phyloP scores from a whole-genome alignment of 2,888 invertebrate genomes.

The Aplocera efformata region DNA sequence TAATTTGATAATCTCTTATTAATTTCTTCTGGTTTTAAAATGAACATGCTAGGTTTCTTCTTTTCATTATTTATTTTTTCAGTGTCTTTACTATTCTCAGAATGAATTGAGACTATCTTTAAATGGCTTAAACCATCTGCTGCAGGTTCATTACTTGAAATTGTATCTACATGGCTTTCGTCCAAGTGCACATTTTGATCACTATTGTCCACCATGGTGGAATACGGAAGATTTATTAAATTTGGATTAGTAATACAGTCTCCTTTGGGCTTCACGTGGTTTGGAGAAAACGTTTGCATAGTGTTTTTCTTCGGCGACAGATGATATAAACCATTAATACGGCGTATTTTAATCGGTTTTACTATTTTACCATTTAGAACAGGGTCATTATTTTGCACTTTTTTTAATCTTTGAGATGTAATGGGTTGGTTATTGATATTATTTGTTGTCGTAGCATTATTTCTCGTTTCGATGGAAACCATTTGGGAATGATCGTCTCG shows the following conservation, averaged over 20 bases:
- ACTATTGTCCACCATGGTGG: no score
- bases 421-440: constrained; percentile 1
- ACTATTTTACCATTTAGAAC: constrained; percentile 23
- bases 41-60: constrained; percentile 47
- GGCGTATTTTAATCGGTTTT: constrained; percentile 65
- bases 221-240: no score
- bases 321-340: constrained; percentile 56
- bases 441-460: background rate
- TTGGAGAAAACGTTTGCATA: constrained; percentile 19
- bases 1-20: constrained; percentile 44
- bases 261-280: background rate
- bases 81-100: constrained; percentile 21
- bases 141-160: background rate
- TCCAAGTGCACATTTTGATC: no score
- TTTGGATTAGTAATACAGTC: no score
- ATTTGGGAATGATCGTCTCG: constrained; percentile 11
- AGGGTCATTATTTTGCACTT: background rate
- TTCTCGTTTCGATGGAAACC: background rate
- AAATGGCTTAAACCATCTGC: constrained; percentile 39
- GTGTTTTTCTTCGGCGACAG: constrained; percentile 38
- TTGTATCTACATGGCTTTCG: no score
- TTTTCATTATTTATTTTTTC: constrained; percentile 23
- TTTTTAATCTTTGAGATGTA: constrained; percentile 1
- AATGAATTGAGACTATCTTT: constrained; percentile 42
- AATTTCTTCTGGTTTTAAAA: constrained; percentile 72